These are phyloP conservation scores for Diplogasteroides magnus DNA, from an alignment of 1,140 invertebrate species.

Conservation along the genomic window DNA sequence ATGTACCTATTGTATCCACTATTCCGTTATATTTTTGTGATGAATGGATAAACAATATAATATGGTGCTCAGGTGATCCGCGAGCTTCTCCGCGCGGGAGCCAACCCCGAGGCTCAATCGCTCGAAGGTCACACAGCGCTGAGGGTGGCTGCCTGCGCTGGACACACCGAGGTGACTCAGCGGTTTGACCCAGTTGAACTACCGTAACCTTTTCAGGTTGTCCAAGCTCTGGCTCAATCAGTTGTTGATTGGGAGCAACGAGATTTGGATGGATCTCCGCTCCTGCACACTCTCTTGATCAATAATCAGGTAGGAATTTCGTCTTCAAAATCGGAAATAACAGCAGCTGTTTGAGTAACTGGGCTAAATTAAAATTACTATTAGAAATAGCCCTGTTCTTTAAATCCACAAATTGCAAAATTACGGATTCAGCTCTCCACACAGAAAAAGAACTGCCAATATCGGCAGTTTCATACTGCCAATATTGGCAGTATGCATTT, in stretches of 20 bases:
- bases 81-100: conserved; percentile 25
- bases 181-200: background rate
- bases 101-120: conserved; percentile 16
- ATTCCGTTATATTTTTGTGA: too few species aligned
- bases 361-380: too few species aligned
- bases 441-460: too few species aligned
- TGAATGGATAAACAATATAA: too few species aligned
- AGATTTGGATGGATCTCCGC: conserved; percentile 21
- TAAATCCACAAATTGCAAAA: too few species aligned
- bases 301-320: background rate
- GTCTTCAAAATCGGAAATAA: too few species aligned
- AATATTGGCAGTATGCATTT: too few species aligned
- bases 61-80: conserved; percentile 18
- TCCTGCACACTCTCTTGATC: conserved; percentile 10
- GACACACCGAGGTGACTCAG: conserved; percentile 22
- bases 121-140: conserved; percentile 26
- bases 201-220: background rate
- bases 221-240: conserved; percentile 10
- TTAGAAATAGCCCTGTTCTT: too few species aligned
- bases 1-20: too few species aligned
- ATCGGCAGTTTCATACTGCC: too few species aligned
- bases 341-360: too few species aligned
- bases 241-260: conserved; percentile 19
- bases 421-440: too few species aligned
- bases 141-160: conserved; percentile 22